A percentile compares a stretch with the other conserved stretches of the same genome.
Evolutionary conservation across 2,888 invertebrate genomes (phyloP).

Genomic region (Drosophila siamana): DNA sequence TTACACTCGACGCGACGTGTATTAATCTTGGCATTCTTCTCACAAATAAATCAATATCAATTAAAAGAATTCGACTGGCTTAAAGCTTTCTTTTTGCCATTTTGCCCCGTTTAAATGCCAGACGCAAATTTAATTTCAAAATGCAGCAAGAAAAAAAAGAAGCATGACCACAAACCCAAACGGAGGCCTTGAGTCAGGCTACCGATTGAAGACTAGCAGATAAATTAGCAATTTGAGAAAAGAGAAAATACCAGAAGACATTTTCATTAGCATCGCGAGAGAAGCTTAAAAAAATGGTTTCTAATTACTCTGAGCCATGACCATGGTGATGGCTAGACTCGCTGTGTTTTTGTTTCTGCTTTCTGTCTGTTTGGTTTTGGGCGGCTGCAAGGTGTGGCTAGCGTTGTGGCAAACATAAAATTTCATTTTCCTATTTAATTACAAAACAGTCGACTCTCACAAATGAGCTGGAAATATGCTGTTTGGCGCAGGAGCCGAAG

Average conservation of each 20-base stretch:
- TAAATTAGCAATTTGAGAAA: conserved; percentile 17
- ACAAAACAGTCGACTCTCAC: conserved; percentile 48
- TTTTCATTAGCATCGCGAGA: conserved; percentile 29
- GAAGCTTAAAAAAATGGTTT: conserved; percentile 12
- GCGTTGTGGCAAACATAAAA: conserved; percentile 61
- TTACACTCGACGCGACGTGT: background rate
- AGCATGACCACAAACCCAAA: background rate
- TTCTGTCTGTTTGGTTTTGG: background rate
- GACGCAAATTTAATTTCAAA: background rate
- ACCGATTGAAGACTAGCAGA: conserved; percentile 10
- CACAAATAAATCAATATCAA: background rate
- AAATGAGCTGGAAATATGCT: conserved; percentile 47
- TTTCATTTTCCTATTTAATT: conserved; percentile 73
- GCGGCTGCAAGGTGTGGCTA: conserved; percentile 35
- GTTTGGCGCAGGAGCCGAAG: conserved; percentile 15
- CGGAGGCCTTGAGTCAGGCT: conserved; percentile 11
- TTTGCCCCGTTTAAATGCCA: background rate
- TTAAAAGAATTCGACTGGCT: background rate
- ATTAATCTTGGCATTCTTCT: background rate
- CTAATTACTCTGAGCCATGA: conserved; percentile 37
- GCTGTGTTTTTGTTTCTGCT: background rate
- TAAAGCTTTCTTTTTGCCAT: background rate
- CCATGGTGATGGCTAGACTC: background rate
- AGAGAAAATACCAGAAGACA: conserved; percentile 21
- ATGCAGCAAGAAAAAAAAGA: background rate